phyloP scores from a whole-genome alignment of 2,113 vertebrate genomes.

The Pelusios castaneus region DNA sequence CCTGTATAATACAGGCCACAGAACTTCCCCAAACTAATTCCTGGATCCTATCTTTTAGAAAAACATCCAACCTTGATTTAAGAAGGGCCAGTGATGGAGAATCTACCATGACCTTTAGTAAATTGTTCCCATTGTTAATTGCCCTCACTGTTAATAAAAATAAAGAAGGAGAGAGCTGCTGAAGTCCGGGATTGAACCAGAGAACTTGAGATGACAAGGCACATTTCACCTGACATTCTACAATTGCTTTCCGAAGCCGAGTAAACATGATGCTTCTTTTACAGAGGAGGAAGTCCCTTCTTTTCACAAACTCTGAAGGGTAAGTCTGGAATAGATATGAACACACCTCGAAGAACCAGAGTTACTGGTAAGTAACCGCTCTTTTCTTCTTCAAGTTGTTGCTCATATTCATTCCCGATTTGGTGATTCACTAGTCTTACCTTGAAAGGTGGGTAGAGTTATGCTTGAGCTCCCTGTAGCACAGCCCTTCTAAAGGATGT shows the following conservation, averaged over 20 bases:
- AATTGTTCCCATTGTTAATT: not conserved
- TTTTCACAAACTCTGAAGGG: too few relatives aligned
- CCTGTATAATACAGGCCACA: not conserved
- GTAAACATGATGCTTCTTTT: not conserved
- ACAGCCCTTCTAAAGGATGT: too few relatives aligned
- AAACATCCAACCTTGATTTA: not conserved
- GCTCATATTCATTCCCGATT: too few relatives aligned
- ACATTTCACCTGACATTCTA: not conserved
- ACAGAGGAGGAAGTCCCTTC: not conserved
- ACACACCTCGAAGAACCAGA: too few relatives aligned
- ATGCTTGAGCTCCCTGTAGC: too few relatives aligned
- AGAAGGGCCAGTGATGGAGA: not conserved
- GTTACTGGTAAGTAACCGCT: too few relatives aligned
- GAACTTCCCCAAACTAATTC: not conserved
- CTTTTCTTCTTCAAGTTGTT: too few relatives aligned
- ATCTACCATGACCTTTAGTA: not conserved
- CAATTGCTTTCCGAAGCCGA: slow-evolving; percentile 3
- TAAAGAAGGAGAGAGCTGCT: not conserved
- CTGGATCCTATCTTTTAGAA: not conserved
- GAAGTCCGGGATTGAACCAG: not conserved
- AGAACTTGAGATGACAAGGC: not conserved
- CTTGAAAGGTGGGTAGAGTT: too few relatives aligned
- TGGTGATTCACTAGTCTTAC: too few relatives aligned
- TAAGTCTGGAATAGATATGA: too few relatives aligned
- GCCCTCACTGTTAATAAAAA: not conserved